Evolutionary conservation across 2,888 invertebrate species (phyloP), one percentile per base, ranked within the genome.

Genomic region (Erpobdella octoculata): DNA sequence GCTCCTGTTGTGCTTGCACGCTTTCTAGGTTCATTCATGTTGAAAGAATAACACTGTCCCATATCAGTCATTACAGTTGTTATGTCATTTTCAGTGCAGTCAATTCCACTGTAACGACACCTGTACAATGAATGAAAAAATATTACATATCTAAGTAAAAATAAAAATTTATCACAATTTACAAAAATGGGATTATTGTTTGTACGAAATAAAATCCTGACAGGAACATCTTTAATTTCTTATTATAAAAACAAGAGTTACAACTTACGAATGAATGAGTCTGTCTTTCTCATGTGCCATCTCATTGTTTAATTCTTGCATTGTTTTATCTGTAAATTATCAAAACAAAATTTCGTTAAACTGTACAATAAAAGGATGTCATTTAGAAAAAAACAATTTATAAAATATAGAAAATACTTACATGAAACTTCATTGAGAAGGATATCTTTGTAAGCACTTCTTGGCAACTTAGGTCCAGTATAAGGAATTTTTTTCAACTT

Each of bases 11-110:
- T 62, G 31, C 31, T 28, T n/a, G 33, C 62, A 18, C n/a, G n/a
- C 31, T 35, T 62, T 25, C 37, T 38, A 1, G 25, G 5, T 15
- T 59, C 12, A 15, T 58, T 15, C 15, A 25, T 58, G 68, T 73
- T 73, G 61, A 73, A 73, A 18, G 73, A 71, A 62, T 71, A 73
- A 33, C 73, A 73, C 38, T 70, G 69, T 33, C 71, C 71, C 71
- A 73, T 71, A 35, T 73, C 73, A 0, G 73, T 73, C 65, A 73
- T 59, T 41, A 66, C 65, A 4, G 38, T 33, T 21, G 25, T 9
- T 21, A 73, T 33, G 28, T 65, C 53, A 18, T 25, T 15, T 18
- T n/a, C 48, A 9, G n/a, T 21, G 38, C 73, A 71, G 1, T 46
- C 64, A 9, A 12, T 25, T 28, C 71, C 67, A 5, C 53, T 61